Evolutionary conservation across 2,797 vertebrate species (phyloP).

Genomic region (Notolepis coatsorum): DNA sequence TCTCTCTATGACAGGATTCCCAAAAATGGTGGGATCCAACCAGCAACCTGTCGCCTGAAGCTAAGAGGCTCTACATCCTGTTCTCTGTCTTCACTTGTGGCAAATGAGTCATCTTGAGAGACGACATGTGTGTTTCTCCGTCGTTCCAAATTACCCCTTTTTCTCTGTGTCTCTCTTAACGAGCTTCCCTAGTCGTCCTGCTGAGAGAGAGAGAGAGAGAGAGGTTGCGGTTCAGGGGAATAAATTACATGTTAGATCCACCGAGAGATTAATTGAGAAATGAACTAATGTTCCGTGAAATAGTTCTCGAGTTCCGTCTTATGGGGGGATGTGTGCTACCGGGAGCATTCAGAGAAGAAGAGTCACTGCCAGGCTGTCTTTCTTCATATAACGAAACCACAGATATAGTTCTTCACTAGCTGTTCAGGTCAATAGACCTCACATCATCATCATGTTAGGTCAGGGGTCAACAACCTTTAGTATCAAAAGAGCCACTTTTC

Average conservation of each 20-base stretch:
- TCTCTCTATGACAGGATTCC: too few relatives aligned
- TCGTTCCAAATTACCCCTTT: not conserved
- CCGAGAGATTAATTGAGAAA: not conserved
- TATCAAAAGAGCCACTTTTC: too few relatives aligned
- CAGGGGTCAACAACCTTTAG: too few relatives aligned
- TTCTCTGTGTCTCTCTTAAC: not conserved
- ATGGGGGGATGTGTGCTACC: not conserved
- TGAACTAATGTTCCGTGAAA: conserved; percentile 2
- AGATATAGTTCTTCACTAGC: conserved; percentile 9
- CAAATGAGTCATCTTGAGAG: conserved; percentile 25
- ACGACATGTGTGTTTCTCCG: not conserved
- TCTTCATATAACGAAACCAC: not conserved
- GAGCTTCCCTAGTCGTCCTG: conserved; percentile 1
- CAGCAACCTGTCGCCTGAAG: too few relatives aligned
- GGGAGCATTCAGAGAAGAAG: not conserved
- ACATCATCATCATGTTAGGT: conserved; percentile 39
- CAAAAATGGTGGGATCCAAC: too few relatives aligned
- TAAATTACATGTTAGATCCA: conserved; percentile 13
- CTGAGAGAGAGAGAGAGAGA: not conserved
- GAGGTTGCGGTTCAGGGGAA: not conserved
- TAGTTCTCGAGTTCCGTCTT: conserved; percentile 8
- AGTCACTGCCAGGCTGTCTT: not conserved
- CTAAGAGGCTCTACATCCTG: too few relatives aligned
- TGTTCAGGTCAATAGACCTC: conserved; percentile 19
- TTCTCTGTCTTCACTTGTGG: not conserved